Percentiles rank a stretch among this genome's conserved stretches.
phyloP scores from a whole-genome alignment of 2,113 vertebrate species.

The Rhea americana region DNA sequence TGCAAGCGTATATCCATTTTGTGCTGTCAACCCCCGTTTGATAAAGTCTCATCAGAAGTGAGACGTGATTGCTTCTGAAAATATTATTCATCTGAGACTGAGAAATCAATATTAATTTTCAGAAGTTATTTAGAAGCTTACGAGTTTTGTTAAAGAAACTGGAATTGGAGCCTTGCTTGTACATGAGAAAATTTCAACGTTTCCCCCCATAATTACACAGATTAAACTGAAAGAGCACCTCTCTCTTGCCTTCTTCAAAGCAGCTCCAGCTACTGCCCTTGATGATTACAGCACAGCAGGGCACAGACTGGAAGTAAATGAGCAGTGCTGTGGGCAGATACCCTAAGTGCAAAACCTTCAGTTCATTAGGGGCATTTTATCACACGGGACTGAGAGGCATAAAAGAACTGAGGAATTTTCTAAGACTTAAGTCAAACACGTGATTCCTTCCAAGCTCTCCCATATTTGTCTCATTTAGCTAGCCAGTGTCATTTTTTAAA shows the following conservation, averaged over 20 bases:
- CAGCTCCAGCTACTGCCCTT: not conserved
- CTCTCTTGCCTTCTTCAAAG: not conserved
- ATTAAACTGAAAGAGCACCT: not conserved
- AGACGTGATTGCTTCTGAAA: not conserved
- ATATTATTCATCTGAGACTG: not conserved
- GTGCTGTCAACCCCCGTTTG: not conserved
- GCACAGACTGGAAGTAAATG: not conserved
- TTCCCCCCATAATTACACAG: not conserved
- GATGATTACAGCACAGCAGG: not conserved
- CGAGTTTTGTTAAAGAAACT: not conserved
- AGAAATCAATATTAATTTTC: not conserved
- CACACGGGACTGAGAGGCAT: not conserved
- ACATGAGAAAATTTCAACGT: not conserved
- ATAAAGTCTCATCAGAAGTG: not conserved
- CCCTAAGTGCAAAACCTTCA: not conserved
- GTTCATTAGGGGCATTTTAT: not conserved
- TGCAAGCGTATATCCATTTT: not conserved
- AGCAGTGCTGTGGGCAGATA: not conserved
- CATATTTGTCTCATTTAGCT: not conserved
- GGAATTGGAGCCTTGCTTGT: not conserved
- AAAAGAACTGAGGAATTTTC: not conserved
- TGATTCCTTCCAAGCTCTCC: not conserved
- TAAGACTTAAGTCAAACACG: not conserved
- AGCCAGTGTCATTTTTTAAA: not conserved
- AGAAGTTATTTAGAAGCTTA: not conserved